A percentile compares a stretch with the other conserved stretches of the same genome.
These are phyloP conservation scores for Papilio helenus DNA, from an alignment of 1,140 invertebrate genomes.

Conservation along the genomic window DNA sequence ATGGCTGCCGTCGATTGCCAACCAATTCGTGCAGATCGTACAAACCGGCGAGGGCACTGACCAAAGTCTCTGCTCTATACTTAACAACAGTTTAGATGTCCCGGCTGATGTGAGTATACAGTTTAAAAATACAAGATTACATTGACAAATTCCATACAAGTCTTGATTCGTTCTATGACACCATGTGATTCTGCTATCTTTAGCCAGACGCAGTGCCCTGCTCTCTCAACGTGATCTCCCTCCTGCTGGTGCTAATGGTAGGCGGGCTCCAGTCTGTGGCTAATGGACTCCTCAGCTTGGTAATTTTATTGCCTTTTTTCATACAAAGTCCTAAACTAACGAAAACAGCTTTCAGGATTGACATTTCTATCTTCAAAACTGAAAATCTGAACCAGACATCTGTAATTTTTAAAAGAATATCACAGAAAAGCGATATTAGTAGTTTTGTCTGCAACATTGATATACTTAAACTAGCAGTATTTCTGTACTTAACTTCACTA, in stretches of 20 bases:
- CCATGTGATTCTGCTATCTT: slow-evolving; percentile 34
- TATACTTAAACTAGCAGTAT: not conserved
- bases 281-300: slow-evolving; percentile 56
- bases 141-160: not conserved
- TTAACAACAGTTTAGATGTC: not conserved
- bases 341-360: not conserved
- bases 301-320: slow-evolving; percentile 45
- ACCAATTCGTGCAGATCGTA: slow-evolving; percentile 61
- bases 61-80: slow-evolving; percentile 63
- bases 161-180: not conserved
- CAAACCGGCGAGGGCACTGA: slow-evolving; percentile 58
- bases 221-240: slow-evolving; percentile 51
- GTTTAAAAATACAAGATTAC: not conserved
- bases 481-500: too few species aligned
- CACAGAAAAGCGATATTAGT: not conserved
- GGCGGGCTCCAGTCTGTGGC: slow-evolving; percentile 52
- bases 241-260: slow-evolving; percentile 54
- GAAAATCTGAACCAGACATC: too few species aligned
- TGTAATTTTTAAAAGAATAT: not conserved
- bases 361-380: too few species aligned
- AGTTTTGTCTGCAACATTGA: not conserved
- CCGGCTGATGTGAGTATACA: not conserved
- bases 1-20: slow-evolving; percentile 68
- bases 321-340: not conserved
- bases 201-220: slow-evolving; percentile 57